A percentile compares a stretch with the other conserved stretches of the same genome.
Conservation (phyloP, 2,797 vertebrate species). For the Hypotaenidia philippensis region DNA sequence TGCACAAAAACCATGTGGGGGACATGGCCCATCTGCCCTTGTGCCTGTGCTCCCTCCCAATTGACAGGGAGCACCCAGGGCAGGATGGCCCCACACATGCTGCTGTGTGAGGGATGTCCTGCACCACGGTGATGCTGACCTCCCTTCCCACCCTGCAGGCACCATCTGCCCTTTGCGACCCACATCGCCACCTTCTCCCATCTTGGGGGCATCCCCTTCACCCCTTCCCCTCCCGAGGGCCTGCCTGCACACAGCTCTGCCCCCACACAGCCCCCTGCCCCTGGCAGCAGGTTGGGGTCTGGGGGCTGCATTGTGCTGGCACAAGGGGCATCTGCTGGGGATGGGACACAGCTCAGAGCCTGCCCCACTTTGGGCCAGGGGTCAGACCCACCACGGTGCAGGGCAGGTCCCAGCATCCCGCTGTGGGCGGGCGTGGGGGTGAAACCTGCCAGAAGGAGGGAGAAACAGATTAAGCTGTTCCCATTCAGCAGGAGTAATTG, state of each 20-base stretch:
- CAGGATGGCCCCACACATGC: accelerated
- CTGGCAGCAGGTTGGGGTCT: accelerated
- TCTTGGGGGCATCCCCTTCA: not conserved
- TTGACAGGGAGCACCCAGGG: not conserved
- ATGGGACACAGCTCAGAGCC: accelerated
- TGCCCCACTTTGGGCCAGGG: accelerated
- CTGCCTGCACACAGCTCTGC: accelerated
- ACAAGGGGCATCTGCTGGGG: not conserved
- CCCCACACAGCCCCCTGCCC: not conserved
- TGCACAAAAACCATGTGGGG: accelerated
- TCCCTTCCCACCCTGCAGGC: not conserved
- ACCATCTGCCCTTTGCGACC: not conserved
- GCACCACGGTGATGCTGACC: accelerated
- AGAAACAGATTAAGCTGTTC: slow-evolving; percentile 34
- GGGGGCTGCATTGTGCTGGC: accelerated
- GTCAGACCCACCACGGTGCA: accelerated
- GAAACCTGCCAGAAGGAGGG: not conserved
- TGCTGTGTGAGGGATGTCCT: not conserved
- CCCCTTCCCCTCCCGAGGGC: accelerated
- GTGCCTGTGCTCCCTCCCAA: accelerated
- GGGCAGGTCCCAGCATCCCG: not conserved
- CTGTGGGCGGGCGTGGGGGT: not conserved
- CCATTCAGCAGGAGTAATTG: slow-evolving; percentile 23
- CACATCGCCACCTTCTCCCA: not conserved
- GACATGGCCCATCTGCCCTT: not conserved